Base-by-base conservation (phyloP, 2,113 vertebrate genomes). In the Columbina picui region DNA sequence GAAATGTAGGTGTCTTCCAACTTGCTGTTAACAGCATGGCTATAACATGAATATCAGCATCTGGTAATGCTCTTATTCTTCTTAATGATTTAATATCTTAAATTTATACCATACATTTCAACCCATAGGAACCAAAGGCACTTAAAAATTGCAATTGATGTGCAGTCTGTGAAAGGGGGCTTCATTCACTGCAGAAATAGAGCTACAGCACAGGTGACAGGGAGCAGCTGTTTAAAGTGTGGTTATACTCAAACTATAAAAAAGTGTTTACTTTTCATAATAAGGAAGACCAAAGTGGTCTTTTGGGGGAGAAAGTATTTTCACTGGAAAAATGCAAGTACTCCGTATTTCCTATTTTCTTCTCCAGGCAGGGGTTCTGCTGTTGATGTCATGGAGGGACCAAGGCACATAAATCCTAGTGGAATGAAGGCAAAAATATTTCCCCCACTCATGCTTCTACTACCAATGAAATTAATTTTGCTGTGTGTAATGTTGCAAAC, bases 261-360 rank as follows among this genome's bases (percentile, higher is more conserved):
- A 74, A 89, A 80, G 41, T 73, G 63, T 94, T 96, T 96, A 86
- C 59, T 84, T 96, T 96, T 95, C 84, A 76, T 88, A 92, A 84
- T 25, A 82, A 63, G 26, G 90, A 96, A 90, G 90, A 96, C 75
- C 53, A 43, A 96, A 96, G 71, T 92, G 83, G 86, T 78, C 96
- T 92, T 95, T 79, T 77, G 93, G 90, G 93, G 47, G 10, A 79
- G 84, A 87, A 96, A 83, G 59, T 80, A 83, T 93, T 96, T 96
- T 80, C 61, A 80, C 65, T 94, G 78, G 59, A 85, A 91, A 93
- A 93, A 94, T 70, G 2, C 67, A 95, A 94, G 59, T 53, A 45
- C 32, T 91, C 91, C 27, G n/a, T 91, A 74, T 86, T 95, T 94
- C 56, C 39, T 91, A 79, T 94, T 91, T 94, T 89, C 57, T 82